Base-by-base conservation (phyloP, 2,888 invertebrate genomes). In the Euphydryas editha region DNA sequence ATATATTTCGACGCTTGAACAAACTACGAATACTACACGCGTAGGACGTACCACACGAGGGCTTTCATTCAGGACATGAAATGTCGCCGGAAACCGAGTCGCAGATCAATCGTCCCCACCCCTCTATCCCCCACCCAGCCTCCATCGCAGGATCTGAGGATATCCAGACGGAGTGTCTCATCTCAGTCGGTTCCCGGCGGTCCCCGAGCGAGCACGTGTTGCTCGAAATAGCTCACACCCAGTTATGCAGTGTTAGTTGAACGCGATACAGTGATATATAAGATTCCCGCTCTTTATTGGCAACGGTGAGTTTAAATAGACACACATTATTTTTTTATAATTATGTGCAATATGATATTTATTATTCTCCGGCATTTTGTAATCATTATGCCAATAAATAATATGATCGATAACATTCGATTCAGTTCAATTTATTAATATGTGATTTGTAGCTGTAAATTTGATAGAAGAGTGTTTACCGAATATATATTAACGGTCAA, bases 101-200 rank as follows among this genome's bases (percentile, higher is more conserved):
- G 81, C 88, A 87, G 88, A 92, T 91, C 91, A 91, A 91, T 91
- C 88, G 84, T 80, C 79, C 73, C 77, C 75, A 78, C 81, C 81
- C 76, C 73, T 73, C 73, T 70, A 71, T 70, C 74, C 73, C 67
- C 56, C 70, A 63, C 72, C 67, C 59, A 84, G 81, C 17, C 54
- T 54, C 54, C 36, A 36, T 18, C 46, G 46, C 49, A 54, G 54
- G 82, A 81, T 76, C 77, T 77, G 76, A 83, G 83, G 84, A 82
- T 81, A 76, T 79, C 76, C 77, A 80, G 75, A 75, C 78, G 71
- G 78, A 71, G 70, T 75, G 79, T 76, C 69, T 73, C 76, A 76
- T 73, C 64, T 73, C 88, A 90, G 91, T 91, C 81, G 73, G 76
- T 77, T 78, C 79, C 76, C 81, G 79, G 78, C 85, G 70, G 76